Evolutionary conservation across 64 coral and sea anemone species (phyloP).

Genomic region (Acropora tenuis): DNA sequence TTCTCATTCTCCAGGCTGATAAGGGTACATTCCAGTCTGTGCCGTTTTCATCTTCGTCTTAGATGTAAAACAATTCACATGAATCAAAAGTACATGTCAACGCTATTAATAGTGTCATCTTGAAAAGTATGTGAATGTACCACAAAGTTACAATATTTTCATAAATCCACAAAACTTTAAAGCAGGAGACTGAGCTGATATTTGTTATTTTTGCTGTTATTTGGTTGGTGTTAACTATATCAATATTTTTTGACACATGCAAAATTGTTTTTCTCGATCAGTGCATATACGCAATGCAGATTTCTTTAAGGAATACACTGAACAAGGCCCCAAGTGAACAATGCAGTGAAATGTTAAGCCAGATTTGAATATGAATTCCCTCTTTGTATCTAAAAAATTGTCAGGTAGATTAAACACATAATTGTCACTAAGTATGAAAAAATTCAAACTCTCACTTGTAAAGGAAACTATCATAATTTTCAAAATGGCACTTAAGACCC

Average conservation of each 20-base stretch:
- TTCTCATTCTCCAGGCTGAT: constrained; percentile 6
- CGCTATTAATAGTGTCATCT: neutral
- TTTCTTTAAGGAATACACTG: neutral
- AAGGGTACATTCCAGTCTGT: neutral
- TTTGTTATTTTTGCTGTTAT: neutral
- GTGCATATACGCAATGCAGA: neutral
- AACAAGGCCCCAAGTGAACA: neutral
- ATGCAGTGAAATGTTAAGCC: neutral
- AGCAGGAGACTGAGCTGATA: neutral
- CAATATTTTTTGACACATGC: neutral
- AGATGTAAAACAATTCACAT: neutral
- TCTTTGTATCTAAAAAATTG: constrained; percentile 1
- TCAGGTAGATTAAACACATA: neutral
- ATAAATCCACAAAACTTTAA: neutral
- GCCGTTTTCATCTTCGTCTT: neutral
- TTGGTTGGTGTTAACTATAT: neutral
- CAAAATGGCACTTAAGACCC: neutral
- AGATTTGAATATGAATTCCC: neutral
- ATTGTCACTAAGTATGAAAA: constrained; percentile 7
- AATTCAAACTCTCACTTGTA: neutral
- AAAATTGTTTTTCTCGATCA: neutral
- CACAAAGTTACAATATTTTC: too few relatives aligned
- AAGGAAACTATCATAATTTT: neutral
- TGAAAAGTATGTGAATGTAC: neutral
- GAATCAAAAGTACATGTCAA: neutral